These are phyloP conservation scores for Galerucella calmariensis DNA, from an alignment of 2,888 invertebrate species.

Conservation along the genomic window DNA sequence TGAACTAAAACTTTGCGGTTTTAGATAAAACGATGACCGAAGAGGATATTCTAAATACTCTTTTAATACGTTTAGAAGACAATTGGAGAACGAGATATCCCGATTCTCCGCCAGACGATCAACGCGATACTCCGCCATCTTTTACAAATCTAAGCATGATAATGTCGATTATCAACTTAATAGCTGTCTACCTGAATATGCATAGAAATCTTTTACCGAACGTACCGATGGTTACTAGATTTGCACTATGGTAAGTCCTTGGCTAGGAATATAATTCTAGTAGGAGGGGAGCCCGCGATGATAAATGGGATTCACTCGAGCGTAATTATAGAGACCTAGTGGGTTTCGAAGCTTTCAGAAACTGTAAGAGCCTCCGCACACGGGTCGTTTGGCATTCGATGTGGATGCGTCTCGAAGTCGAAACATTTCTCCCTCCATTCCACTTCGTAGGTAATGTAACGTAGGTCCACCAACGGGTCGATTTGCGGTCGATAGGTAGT, in stretches of 20 bases:
- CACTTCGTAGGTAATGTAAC: too few relatives aligned
- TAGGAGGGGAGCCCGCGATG: too few relatives aligned
- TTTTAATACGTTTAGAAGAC: conserved; percentile 60
- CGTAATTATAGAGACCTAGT: too few relatives aligned
- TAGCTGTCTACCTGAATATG: conserved; percentile 33
- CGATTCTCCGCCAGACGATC: conserved; percentile 42
- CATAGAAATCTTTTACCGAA: conserved; percentile 29
- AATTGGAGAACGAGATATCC: conserved; percentile 52
- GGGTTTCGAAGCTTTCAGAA: too few relatives aligned
- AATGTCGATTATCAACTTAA: conserved; percentile 7
- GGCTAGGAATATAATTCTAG: background rate
- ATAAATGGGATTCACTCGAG: too few relatives aligned
- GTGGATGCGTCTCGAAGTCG: too few relatives aligned
- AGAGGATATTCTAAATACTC: conserved; percentile 56
- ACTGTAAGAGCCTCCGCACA: too few relatives aligned
- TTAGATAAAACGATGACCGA: conserved; percentile 60
- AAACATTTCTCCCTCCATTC: too few relatives aligned
- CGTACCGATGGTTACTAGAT: background rate
- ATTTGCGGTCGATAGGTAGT: too few relatives aligned
- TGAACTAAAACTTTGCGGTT: conserved; percentile 24
- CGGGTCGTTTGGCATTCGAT: too few relatives aligned
- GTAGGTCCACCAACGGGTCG: too few relatives aligned
- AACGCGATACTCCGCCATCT: conserved; percentile 7
- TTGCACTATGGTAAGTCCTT: conserved; percentile 6
- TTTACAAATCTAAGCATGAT: conserved; percentile 25